These are phyloP conservation scores for Andrena hattorfiana DNA, from an alignment of 2,888 invertebrate species.

Conservation along the genomic window DNA sequence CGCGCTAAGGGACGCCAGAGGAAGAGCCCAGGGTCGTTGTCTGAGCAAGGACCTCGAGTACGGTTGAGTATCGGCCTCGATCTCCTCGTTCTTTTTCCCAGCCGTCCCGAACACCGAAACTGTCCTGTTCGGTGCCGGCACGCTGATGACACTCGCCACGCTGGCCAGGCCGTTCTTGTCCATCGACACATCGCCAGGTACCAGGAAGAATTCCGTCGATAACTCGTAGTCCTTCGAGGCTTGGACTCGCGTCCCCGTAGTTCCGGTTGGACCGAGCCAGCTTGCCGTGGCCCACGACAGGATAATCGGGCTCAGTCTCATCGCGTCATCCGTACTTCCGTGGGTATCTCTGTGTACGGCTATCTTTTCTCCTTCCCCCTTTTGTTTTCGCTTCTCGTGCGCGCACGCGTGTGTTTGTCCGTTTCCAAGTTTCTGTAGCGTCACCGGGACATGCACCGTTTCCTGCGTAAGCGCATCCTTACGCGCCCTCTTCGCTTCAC, in stretches of 20 bases:
- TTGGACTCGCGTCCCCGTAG: slow-evolving; percentile 81
- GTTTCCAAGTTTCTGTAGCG: slow-evolving; percentile 47
- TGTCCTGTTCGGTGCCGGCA: slow-evolving; percentile 82
- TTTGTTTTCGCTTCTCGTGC: slow-evolving; percentile 4
- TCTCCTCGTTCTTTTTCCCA: slow-evolving; percentile 70
- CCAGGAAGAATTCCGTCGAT: slow-evolving; percentile 94
- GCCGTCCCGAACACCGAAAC: slow-evolving; percentile 77
- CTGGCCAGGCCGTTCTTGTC: slow-evolving; percentile 77
- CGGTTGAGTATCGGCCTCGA: slow-evolving; percentile 59
- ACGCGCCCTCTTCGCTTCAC: slow-evolving; percentile 48
- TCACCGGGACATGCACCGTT: slow-evolving; percentile 70
- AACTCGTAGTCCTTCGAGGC: slow-evolving; percentile 86
- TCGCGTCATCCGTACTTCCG: slow-evolving; percentile 66
- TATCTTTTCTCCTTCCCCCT: not conserved
- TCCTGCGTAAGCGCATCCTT: slow-evolving; percentile 73
- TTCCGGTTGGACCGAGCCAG: slow-evolving; percentile 72
- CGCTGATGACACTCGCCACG: slow-evolving; percentile 81
- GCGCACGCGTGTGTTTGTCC: not conserved
- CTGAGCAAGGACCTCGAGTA: slow-evolving; percentile 86
- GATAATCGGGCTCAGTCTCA: slow-evolving; percentile 82
- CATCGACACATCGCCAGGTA: slow-evolving; percentile 87
- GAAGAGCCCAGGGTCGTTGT: slow-evolving; percentile 95
- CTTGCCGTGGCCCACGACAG: slow-evolving; percentile 84
- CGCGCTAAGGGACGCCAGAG: slow-evolving; percentile 93
- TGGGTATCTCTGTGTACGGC: slow-evolving; percentile 26